Percentiles rank a stretch among this genome's conserved stretches.
phyloP scores from a whole-genome alignment of 2,113 vertebrate species.

The Pangasianodon gigas region DNA sequence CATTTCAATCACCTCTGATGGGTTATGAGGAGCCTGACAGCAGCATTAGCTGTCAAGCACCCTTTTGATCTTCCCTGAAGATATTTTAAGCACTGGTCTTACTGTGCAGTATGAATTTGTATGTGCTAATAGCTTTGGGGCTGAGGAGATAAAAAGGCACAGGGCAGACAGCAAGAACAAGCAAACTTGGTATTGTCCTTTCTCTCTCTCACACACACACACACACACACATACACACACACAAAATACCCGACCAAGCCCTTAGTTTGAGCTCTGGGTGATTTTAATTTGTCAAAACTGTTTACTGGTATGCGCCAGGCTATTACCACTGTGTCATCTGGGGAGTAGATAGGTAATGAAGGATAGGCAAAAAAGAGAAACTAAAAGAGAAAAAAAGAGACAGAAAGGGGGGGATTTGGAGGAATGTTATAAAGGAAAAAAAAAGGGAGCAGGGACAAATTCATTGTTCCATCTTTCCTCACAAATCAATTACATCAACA shows the following conservation, averaged over 20 bases:
- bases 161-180: slow-evolving; percentile 10
- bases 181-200: slow-evolving; percentile 27
- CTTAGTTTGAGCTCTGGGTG: slow-evolving; percentile 42
- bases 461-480: slow-evolving; percentile 52
- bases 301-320: slow-evolving; percentile 55
- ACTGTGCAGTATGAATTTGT: slow-evolving; percentile 8
- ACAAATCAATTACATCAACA: slow-evolving; percentile 56
- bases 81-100: slow-evolving; percentile 28
- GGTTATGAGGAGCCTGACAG: slow-evolving; percentile 21
- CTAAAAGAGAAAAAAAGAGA: background rate
- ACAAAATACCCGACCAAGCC: slow-evolving; percentile 3
- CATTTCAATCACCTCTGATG: slow-evolving; percentile 33
- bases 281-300: slow-evolving; percentile 62
- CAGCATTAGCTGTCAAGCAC: slow-evolving; percentile 33
- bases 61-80: slow-evolving; percentile 25
- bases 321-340: slow-evolving; percentile 57
- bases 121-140: slow-evolving; percentile 21
- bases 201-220: slow-evolving; percentile 13
- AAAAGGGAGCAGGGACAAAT: slow-evolving; percentile 37
- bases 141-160: slow-evolving; percentile 12
- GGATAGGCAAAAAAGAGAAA: slow-evolving; percentile 42
- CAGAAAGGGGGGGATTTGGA: slow-evolving; percentile 17
- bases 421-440: slow-evolving; percentile 23
- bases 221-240: slow-evolving; percentile 22
- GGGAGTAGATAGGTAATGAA: slow-evolving; percentile 57